Percentiles rank a stretch among this genome's conserved stretches.
Conservation (phyloP, 2,797 vertebrate species). For the Alosa sapidissima region DNA sequence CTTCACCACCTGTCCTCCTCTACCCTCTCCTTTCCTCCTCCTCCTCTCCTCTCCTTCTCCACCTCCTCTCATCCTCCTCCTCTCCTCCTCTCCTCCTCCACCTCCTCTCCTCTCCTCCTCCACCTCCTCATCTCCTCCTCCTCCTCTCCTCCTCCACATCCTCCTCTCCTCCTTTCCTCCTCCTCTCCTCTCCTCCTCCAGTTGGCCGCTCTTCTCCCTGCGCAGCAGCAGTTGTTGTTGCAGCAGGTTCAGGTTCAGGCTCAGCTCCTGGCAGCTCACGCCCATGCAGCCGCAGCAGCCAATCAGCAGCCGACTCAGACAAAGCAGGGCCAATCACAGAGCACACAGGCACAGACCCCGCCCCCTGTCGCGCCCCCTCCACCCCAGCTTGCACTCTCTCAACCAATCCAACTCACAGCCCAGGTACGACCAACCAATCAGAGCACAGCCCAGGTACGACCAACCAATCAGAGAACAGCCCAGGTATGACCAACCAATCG, state of each 20-base stretch:
- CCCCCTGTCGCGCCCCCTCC: constrained; percentile 75
- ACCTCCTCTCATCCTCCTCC: neutral
- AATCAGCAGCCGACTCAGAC: constrained; percentile 75
- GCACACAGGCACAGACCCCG: constrained; percentile 75
- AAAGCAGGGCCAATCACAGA: constrained; percentile 75
- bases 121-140: constrained; percentile 19
- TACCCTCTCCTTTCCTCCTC: neutral
- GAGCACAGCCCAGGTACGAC: constrained; percentile 85
- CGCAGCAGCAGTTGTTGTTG: constrained; percentile 90
- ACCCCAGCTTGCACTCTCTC: constrained; percentile 87
- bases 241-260: constrained; percentile 89
- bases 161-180: neutral
- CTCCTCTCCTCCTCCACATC: constrained; percentile 29
- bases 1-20: neutral
- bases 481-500: constrained; percentile 77
- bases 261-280: neutral
- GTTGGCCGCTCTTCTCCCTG: constrained; percentile 88
- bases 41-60: constrained; percentile 9
- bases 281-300: constrained; percentile 64
- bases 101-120: neutral
- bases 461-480: constrained; percentile 71
- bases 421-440: constrained; percentile 78
- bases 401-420: constrained; percentile 93
- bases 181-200: constrained; percentile 49
- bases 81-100: neutral